Evolutionary conservation across 2,113 vertebrate genomes (phyloP).

Genomic region (Pedetes capensis): DNA sequence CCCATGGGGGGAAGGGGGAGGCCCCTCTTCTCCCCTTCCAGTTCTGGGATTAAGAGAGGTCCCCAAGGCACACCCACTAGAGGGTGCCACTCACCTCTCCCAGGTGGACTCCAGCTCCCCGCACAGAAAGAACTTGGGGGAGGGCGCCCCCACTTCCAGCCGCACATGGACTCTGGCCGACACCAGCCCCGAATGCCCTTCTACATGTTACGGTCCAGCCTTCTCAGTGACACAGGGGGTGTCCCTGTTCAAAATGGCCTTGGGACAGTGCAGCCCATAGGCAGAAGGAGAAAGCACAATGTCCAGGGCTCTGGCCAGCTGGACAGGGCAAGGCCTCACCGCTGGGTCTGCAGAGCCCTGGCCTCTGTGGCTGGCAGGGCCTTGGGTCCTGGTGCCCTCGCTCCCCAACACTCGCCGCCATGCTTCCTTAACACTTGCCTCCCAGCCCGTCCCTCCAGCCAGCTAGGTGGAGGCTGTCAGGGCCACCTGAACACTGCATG

Average conservation of each 20-base stretch:
- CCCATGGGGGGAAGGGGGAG: neutral
- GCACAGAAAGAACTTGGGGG: neutral
- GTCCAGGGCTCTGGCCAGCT: neutral
- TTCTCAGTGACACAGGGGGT: neutral
- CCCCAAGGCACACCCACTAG: neutral
- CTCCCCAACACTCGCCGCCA: neutral
- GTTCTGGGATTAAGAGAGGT: fast-evolving
- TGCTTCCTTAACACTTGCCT: too few species aligned
- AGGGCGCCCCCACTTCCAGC: neutral
- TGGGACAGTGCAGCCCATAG: neutral
- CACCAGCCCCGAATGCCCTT: neutral
- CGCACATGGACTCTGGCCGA: fast-evolving
- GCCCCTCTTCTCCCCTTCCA: neutral
- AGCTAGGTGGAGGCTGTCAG: neutral
- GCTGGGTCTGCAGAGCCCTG: neutral
- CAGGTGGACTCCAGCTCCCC: too few species aligned
- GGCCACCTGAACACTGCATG: neutral
- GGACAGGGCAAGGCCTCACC: neutral
- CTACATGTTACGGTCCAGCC: neutral
- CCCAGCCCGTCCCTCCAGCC: neutral
- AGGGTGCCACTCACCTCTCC: neutral
- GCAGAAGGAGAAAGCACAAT: neutral
- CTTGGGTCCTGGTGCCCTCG: fast-evolving
- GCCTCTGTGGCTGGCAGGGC: too few species aligned
- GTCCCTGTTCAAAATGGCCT: neutral